Evolutionary conservation across 2,888 invertebrate genomes (phyloP), one percentile per base, ranked within the genome.

Genomic region (Drosophila emarginata): DNA sequence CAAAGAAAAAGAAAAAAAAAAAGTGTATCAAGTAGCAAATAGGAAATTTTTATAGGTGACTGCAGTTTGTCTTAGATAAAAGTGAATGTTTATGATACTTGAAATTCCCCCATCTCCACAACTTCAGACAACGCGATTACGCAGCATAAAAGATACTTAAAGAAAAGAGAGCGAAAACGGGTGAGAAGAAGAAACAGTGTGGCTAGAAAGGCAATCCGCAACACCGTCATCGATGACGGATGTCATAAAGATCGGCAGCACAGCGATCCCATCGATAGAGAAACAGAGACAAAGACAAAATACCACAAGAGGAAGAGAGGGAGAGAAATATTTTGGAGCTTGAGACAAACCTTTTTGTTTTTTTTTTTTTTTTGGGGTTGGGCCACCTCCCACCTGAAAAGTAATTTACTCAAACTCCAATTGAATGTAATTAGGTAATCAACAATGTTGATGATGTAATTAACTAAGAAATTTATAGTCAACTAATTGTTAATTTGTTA

Each of bases 51-150:
- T n/a, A n/a, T n/a, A n/a, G n/a, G 80, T 82, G 87, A 84, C 80
- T 87, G 85, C 84, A 79, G 61, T 65, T 61, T 45, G 18, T 12
- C 66, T 61, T 64, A 54, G 52, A 73, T 84, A 83, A 83, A 83
- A 83, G 83, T 83, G 83, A 83, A 83, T 83, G 83, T 83, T 87
- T 84, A 84, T 81, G 87, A 78, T 80, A 78, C 83, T 87, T 80
- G 73, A 86, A 64, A 74, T 76, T 71, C 69, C 40, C 40, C 40
- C 9, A 9, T 9, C 18, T 21, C 21, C 18, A 32, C 32, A 32
- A 32, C 32, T 32, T 9, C 45, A 45, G 45, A 45, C 45, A 21
- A 45, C 45, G 45, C 84, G 77, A 79, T 70, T 80, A 74, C 78
- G 73, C 69, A 73, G 76, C 80, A 78, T 64, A 74, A 68, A 63